Base-by-base conservation (phyloP, 2,113 vertebrate genomes). In the Microcebus jonahi region DNA sequence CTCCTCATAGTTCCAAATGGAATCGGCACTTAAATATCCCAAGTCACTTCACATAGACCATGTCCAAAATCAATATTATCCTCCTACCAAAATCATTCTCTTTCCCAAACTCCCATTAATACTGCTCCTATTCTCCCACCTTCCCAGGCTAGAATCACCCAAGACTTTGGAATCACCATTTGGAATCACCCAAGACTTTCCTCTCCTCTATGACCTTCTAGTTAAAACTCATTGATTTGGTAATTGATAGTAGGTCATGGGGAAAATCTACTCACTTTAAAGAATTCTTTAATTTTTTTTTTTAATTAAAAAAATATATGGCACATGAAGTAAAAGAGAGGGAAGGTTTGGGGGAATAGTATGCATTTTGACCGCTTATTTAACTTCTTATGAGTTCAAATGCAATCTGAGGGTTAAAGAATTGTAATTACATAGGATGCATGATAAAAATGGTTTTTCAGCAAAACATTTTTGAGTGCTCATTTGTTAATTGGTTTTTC, bases 401-500 rank as follows among this genome's bases (percentile, higher is more conserved):
- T 18, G 68, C 61, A 77, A 89, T 94, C 82, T 96, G 11, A 73
- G 85, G 92, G 95, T 80, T 97, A 97, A 88, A 90, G 36, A 80
- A 96, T 23, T 94, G 8, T 79, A 94, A 53, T 94, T 68, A 71
- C 12, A 97, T 92, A 97, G 29, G 77, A 76, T 96, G 18, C 2
- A 71, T 93, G 90, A 90, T 81, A 88, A 97, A 95, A 95, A 95
- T 96, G 89, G 88, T 89, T 97, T 93, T 65, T 96, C 67, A 80
- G 50, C 83, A 73, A 96, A 94, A 94, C 55, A 80, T 45, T 93
- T 92, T 88, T 70, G 80, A 97, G 50, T 85, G 89, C 36, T 84
- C 73, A 27, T 92, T 97, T 94, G 45, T 95, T 95, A 94, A 97
- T 91, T 83, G 8, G 9, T 42, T 96, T 97, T 96, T 94, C 87